Conservation (phyloP, 2,113 vertebrate genomes). For the Xiphophorus couchianus region DNA sequence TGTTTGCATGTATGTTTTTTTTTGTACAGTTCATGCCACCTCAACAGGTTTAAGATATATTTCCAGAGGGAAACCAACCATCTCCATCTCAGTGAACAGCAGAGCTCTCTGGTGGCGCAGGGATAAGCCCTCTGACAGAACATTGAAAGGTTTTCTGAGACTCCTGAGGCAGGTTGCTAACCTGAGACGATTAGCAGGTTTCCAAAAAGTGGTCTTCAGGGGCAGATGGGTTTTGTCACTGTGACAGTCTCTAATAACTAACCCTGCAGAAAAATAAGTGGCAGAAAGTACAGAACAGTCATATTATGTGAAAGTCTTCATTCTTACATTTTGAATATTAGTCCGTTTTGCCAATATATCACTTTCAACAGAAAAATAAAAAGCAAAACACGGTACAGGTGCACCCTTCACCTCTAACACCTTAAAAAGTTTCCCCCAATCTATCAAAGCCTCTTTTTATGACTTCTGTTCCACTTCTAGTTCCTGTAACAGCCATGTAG, state of each 20-base stretch:
- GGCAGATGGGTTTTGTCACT: conserved; percentile 24
- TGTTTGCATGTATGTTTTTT: neutral
- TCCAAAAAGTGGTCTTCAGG: conserved; percentile 63
- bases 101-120: conserved; percentile 39
- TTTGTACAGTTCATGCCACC: conserved; percentile 30
- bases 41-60: conserved; percentile 57
- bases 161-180: conserved; percentile 51
- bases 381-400: conserved; percentile 27
- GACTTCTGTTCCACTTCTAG: conserved; percentile 82
- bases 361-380: neutral
- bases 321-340: neutral
- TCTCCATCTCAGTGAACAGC: conserved; percentile 31
- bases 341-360: neutral
- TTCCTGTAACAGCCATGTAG: conserved; percentile 80
- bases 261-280: conserved; percentile 26
- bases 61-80: conserved; percentile 59
- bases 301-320: neutral
- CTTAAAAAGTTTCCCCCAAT: conserved; percentile 63
- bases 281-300: conserved; percentile 33
- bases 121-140: conserved; percentile 59
- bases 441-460: conserved; percentile 69
- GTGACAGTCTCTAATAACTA: conserved; percentile 37
- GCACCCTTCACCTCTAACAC: conserved; percentile 38
- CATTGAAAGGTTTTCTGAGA: conserved; percentile 52
- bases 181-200: conserved; percentile 50